phyloP scores from a whole-genome alignment of 2,113 vertebrate species.

The Alligator sinensis region DNA sequence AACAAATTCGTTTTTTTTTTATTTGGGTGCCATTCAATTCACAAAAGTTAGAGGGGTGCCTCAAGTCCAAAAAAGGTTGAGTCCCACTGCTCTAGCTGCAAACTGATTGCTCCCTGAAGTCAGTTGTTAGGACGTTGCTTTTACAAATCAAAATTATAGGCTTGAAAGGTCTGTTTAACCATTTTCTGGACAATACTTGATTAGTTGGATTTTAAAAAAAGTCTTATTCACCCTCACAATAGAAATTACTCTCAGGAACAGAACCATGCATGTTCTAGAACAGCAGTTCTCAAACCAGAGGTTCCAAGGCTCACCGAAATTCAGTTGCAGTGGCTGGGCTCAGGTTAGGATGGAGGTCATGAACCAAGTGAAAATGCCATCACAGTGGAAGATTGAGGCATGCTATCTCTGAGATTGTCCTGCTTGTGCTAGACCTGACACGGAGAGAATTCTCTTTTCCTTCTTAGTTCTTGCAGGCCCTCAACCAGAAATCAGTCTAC shows the following conservation, averaged over 20 bases:
- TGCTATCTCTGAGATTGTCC: neutral
- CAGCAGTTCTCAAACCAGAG: too few relatives aligned
- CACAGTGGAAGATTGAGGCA: too few relatives aligned
- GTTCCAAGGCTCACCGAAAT: too few relatives aligned
- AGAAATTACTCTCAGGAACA: neutral
- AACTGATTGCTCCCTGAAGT: neutral
- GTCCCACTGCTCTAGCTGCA: neutral
- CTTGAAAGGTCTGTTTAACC: neutral
- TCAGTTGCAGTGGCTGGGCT: too few relatives aligned
- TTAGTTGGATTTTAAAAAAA: neutral
- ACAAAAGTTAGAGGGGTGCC: too few relatives aligned
- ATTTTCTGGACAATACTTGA: neutral
- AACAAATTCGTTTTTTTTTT: too few relatives aligned
- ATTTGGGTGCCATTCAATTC: too few relatives aligned
- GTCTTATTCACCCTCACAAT: neutral
- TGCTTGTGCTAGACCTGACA: neutral
- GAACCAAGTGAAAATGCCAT: too few relatives aligned
- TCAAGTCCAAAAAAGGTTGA: too few relatives aligned
- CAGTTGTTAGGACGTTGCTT: fast-evolving
- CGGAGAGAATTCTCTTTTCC: fast-evolving
- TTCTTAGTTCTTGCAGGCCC: neutral
- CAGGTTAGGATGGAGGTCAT: too few relatives aligned
- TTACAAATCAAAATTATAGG: neutral
- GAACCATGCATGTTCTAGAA: too few relatives aligned
- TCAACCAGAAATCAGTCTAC: fast-evolving